A percentile compares a stretch with the other conserved stretches of the same genome.
Evolutionary conservation across 2,797 vertebrate genomes (phyloP).

Genomic region (Poeciliopsis turneri): DNA sequence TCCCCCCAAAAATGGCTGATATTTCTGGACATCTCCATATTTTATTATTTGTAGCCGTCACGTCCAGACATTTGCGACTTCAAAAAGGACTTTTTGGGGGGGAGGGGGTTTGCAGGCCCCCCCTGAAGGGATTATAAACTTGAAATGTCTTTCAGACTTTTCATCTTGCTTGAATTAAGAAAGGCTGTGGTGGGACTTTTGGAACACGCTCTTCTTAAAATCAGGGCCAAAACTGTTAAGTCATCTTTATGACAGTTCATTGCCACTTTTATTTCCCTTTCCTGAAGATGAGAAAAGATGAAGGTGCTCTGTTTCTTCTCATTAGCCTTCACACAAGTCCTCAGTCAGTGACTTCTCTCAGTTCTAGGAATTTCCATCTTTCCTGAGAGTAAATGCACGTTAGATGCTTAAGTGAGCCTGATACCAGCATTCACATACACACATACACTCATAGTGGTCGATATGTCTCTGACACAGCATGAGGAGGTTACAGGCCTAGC

Average conservation of each 20-base stretch:
- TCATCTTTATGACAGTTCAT: conserved; percentile 41
- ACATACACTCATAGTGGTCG: background rate
- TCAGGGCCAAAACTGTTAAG: conserved; percentile 37
- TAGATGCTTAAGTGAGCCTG: background rate
- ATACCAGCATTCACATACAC: background rate
- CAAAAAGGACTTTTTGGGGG: background rate
- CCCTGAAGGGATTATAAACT: conserved; percentile 30
- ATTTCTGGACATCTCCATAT: conserved; percentile 30
- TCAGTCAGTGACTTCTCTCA: background rate
- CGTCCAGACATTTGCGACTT: background rate
- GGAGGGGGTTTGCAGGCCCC: conserved; percentile 22
- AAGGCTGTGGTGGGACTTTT: conserved; percentile 25
- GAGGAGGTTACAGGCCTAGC: background rate
- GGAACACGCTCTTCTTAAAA: conserved; percentile 35
- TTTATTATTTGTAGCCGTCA: conserved; percentile 11
- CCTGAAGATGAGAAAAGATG: background rate
- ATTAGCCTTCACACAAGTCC: background rate
- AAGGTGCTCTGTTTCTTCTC: background rate
- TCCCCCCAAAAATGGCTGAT: conserved; percentile 57
- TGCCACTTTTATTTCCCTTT: conserved; percentile 49
- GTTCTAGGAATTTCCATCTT: background rate
- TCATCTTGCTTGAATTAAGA: conserved; percentile 28
- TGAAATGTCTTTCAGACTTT: conserved; percentile 34
- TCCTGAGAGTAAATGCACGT: background rate
- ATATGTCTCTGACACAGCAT: background rate